Conservation (phyloP, 2,797 vertebrate genomes). For the Otolemur crassicaudatus region DNA sequence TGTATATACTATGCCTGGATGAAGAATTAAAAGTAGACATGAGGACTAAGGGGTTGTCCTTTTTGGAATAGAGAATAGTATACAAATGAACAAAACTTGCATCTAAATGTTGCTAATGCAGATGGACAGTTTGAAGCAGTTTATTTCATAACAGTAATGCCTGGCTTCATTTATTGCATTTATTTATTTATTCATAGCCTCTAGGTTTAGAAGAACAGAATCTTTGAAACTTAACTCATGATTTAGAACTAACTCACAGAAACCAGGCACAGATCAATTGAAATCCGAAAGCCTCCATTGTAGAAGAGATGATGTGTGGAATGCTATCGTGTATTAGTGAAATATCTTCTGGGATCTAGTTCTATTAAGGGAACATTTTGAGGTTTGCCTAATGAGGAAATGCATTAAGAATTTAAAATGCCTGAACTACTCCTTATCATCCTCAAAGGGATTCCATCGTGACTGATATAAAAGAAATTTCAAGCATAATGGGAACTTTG, state of each 20-base stretch:
- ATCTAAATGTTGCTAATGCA: neutral
- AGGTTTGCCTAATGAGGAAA: conserved; percentile 56
- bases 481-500: neutral
- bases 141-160: neutral
- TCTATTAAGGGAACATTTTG: conserved; percentile 23
- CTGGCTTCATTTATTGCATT: neutral
- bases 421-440: neutral
- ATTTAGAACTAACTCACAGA: conserved; percentile 5
- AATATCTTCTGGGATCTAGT: conserved; percentile 8
- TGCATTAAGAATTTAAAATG: conserved; percentile 60
- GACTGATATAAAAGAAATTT: conserved; percentile 41
- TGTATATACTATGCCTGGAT: neutral
- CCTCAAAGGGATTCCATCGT: neutral
- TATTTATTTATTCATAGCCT: neutral
- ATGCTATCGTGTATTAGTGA: conserved; percentile 17
- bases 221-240: neutral
- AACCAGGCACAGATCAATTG: neutral
- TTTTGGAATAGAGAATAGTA: neutral
- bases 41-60: neutral
- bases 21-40: neutral
- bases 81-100: neutral
- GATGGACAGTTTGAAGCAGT: neutral
- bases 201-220: neutral
- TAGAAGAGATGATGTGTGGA: neutral
- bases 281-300: neutral